These are phyloP conservation scores for Xyrauchen texanus DNA, from an alignment of 2,113 vertebrate species.

Conservation along the genomic window DNA sequence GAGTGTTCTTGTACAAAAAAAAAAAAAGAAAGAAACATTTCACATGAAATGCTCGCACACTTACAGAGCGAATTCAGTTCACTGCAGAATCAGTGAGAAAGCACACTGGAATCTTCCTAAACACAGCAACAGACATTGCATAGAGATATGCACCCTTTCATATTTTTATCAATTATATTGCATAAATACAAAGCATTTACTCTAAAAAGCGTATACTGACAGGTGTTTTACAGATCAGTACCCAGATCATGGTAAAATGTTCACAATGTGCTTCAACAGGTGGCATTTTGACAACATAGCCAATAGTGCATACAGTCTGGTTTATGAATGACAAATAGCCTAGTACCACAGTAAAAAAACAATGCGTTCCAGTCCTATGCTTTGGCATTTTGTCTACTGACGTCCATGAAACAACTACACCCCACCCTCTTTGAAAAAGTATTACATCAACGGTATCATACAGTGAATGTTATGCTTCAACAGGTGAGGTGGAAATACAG, in stretches of 20 bases:
- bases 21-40: conserved; percentile 19
- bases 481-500: conserved; percentile 28
- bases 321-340: conserved; percentile 49
- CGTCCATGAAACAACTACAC: conserved; percentile 40
- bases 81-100: conserved; percentile 54
- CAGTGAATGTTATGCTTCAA: conserved; percentile 34
- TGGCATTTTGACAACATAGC: conserved; percentile 61
- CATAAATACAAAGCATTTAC: conserved; percentile 61
- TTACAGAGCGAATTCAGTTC: conserved; percentile 43
- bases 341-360: conserved; percentile 55
- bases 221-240: conserved; percentile 59
- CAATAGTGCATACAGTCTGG: too few relatives aligned
- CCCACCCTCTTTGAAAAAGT: conserved; percentile 16
- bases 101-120: conserved; percentile 58
- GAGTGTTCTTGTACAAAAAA: conserved; percentile 27
- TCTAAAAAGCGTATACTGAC: conserved; percentile 43
- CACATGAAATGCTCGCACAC: conserved; percentile 27
- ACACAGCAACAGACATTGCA: conserved; percentile 63
- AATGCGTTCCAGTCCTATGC: conserved; percentile 62
- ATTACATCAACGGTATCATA: conserved; percentile 34
- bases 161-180: conserved; percentile 61
- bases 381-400: conserved; percentile 59
- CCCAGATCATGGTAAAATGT: conserved; percentile 54
- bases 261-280: conserved; percentile 60
- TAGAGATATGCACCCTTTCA: conserved; percentile 68